Evolutionary conservation across 2,888 invertebrate species (phyloP), one percentile per base, ranked within the genome.

Genomic region (Anagyrus pseudococci): DNA sequence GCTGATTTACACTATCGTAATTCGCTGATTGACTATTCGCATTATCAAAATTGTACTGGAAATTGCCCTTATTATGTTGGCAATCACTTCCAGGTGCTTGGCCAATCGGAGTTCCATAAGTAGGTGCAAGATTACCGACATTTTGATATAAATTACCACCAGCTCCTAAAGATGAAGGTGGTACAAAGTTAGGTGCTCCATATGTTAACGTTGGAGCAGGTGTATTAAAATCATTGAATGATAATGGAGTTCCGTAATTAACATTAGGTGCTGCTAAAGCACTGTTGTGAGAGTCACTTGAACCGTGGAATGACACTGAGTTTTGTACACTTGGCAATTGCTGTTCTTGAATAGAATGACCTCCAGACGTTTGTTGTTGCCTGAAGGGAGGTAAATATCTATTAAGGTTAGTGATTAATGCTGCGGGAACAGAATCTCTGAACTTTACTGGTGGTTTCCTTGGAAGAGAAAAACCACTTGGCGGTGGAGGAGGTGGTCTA

Each of bases 391-490:
- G 74, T 37, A 75, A 47, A 25, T 74, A 77, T 86, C 89, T 66
- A 88, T 87, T 54, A 86, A 88, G 53, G 2, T 70, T 69, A 2
- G 91, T 81, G 4, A 92, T 78, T 22, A 92, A 79, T 0, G 89
- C 90, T 53, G 85, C 83, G 0, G 91, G 91, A 0, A 92, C 89
- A 0, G 89, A 86, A n/a, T 90, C 89, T 48, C 90, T 84, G 77
- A 90, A 91, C 68, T 88, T 85, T 4, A 91, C 85, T 0, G 92
- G 92, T 13, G 75, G 76, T 56, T 73, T 77, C 57, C 74, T 74
- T 10, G 76, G 78, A 23, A 76, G 78, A 56, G 73, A 68, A 26
- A 79, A 64, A 69, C 76, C 56, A 56, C 71, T 64, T 47, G 73
- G 64, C 57, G 77, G 59, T 58, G 72, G 48, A 2, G 70, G 64